These are phyloP conservation scores for Zeus faber DNA, from an alignment of 2,113 vertebrate species.

Conservation along the genomic window DNA sequence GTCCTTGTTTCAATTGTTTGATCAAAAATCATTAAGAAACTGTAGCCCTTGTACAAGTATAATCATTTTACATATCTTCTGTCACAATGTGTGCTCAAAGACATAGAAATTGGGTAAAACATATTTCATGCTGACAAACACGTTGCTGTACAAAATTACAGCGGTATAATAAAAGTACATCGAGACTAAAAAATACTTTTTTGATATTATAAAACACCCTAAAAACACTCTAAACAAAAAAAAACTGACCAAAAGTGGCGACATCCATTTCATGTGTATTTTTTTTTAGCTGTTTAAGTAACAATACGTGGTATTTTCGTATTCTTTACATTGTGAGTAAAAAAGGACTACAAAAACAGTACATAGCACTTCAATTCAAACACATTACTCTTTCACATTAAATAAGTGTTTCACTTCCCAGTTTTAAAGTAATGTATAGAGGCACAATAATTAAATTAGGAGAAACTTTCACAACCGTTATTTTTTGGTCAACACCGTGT, in stretches of 20 bases:
- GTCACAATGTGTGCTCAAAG: slow-evolving; percentile 69
- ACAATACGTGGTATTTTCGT: slow-evolving; percentile 37
- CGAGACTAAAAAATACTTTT: slow-evolving; percentile 77
- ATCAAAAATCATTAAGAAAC: slow-evolving; percentile 66
- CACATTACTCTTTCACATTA: slow-evolving; percentile 69
- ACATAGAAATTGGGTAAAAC: slow-evolving; percentile 58
- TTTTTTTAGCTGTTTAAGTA: slow-evolving; percentile 30
- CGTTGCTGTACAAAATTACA: slow-evolving; percentile 72
- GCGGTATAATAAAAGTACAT: slow-evolving; percentile 68
- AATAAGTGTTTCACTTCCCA: slow-evolving; percentile 61
- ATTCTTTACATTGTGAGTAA: slow-evolving; percentile 67
- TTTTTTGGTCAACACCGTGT: slow-evolving; percentile 28
- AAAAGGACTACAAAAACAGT: slow-evolving; percentile 72
- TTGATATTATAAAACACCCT: slow-evolving; percentile 73
- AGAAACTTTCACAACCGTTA: slow-evolving; percentile 30
- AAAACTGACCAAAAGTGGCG: slow-evolving; percentile 71
- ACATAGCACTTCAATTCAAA: slow-evolving; percentile 78
- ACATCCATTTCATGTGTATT: slow-evolving; percentile 60
- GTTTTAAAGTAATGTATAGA: slow-evolving; percentile 64
- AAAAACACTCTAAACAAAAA: slow-evolving; percentile 75
- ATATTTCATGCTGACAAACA: slow-evolving; percentile 77
- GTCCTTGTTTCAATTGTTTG: slow-evolving; percentile 43
- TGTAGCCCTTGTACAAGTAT: slow-evolving; percentile 77
- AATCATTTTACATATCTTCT: slow-evolving; percentile 66
- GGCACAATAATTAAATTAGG: slow-evolving; percentile 69